Conservation (phyloP, 2,888 invertebrate species). For the Notocelia uddmanniana region DNA sequence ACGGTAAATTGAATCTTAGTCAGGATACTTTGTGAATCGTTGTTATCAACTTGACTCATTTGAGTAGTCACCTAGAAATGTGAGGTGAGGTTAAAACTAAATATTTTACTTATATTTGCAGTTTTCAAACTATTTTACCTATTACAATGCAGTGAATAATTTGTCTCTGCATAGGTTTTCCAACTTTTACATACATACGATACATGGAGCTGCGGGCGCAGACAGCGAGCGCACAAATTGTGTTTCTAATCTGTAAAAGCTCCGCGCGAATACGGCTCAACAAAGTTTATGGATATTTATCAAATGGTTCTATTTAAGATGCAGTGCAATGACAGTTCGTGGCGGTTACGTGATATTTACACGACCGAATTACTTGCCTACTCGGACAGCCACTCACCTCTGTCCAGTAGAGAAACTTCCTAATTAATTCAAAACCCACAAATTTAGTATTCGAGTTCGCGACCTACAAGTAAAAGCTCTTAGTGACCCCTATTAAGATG, state of each 20-base stretch:
- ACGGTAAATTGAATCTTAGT: constrained; percentile 68
- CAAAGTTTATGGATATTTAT: constrained; percentile 76
- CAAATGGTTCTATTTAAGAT: constrained; percentile 70
- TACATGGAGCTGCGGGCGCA: constrained; percentile 61
- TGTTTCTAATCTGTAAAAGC: constrained; percentile 70
- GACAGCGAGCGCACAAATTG: constrained; percentile 68
- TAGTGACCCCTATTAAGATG: background rate
- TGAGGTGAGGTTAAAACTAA: too few relatives aligned
- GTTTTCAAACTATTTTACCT: background rate
- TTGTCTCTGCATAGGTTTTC: constrained; percentile 50
- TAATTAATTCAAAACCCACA: constrained; percentile 30
- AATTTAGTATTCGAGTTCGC: constrained; percentile 51
- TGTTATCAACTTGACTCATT: background rate
- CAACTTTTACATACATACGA: constrained; percentile 60
- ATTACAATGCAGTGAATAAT: constrained; percentile 16
- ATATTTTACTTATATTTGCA: too few relatives aligned
- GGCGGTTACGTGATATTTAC: constrained; percentile 16
- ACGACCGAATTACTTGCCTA: constrained; percentile 18
- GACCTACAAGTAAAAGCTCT: background rate
- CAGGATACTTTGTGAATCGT: constrained; percentile 55
- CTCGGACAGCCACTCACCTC: constrained; percentile 19
- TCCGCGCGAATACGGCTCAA: constrained; percentile 48
- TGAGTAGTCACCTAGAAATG: too few relatives aligned
- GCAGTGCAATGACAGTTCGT: constrained; percentile 52
- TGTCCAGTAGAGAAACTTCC: constrained; percentile 26